A percentile compares a stretch with the other conserved stretches of the same genome.
Conservation (phyloP, 2,797 vertebrate species). For the Lepilemur septentrionalis region DNA sequence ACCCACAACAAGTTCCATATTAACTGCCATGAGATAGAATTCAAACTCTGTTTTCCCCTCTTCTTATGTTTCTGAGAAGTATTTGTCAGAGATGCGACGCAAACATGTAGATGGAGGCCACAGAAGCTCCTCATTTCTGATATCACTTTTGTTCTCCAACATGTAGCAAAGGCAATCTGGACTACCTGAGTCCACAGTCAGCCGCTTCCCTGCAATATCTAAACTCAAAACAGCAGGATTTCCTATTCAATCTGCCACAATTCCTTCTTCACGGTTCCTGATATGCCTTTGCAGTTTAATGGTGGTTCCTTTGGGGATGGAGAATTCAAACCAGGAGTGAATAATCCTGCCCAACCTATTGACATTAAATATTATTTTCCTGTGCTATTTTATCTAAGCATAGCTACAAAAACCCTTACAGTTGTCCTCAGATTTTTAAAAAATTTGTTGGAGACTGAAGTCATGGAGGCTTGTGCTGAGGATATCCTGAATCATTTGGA, state of each 20-base stretch:
- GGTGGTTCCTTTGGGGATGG: neutral
- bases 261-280: neutral
- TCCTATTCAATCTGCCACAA: neutral
- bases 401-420: neutral
- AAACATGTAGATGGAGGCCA: neutral
- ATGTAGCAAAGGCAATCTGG: neutral
- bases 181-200: neutral
- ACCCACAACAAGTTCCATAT: neutral
- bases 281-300: neutral
- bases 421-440: neutral
- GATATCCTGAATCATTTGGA: neutral
- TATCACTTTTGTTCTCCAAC: neutral
- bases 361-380: neutral
- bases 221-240: neutral
- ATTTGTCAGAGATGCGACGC: neutral
- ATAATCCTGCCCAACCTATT: neutral
- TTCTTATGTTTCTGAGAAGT: neutral
- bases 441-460: neutral
- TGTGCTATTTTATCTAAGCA: neutral
- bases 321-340: neutral
- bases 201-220: neutral
- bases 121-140: neutral
- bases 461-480: neutral
- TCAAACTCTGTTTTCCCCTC: neutral
- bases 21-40: neutral